Evolutionary conservation across 2,797 vertebrate genomes (phyloP), one percentile per base, ranked within the genome.

Genomic region (Perodicticus potto): DNA sequence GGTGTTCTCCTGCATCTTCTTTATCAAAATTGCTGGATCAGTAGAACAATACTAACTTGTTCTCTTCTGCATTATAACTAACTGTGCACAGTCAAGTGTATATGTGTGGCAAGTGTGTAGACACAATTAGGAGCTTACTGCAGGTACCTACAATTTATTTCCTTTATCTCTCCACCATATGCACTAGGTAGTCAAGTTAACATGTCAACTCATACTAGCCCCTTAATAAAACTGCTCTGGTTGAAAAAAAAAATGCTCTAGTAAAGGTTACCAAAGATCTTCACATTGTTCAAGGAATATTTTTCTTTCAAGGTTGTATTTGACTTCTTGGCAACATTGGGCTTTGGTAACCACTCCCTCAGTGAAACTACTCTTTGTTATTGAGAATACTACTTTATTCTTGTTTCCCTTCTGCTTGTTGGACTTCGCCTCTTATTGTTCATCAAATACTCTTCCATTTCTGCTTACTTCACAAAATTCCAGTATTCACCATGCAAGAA

Each of bases 221-320:
- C 49, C 32, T 83, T 49, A n/a, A n/a, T 49, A 29, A n/a, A 49
- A n/a, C 19, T 49, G 61, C 29, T 49, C 61, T 84, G 29, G 29
- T 45, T n/a, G 12, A n/a, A 49, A n/a, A 29, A n/a, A 65, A 32
- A 27, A 32, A 27, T 49, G 61, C 40, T 49, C 61, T 84, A 11
- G 20, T 45, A 86, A 89, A 59, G 25, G 32, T 81, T 19, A 45
- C 32, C 25, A 45, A 65, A 6, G 17, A 23, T 20, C 43, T 43
- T 17, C 34, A 34, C 20, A 20, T 7, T 84, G 43, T 45, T 29
- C n/a, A 87, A 61, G 13, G 45, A 43, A 61, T 14, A 69, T 22
- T 83, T 81, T 70, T 80, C 25, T 81, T 86, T 70, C 2, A 67
- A 53, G 53, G 65, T 89, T 81, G 74, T 89, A 77, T 82, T 77